Evolutionary conservation across 2,888 invertebrate genomes (phyloP), one percentile per base, ranked within the genome.

Genomic region (Pseudococcus longispinus): DNA sequence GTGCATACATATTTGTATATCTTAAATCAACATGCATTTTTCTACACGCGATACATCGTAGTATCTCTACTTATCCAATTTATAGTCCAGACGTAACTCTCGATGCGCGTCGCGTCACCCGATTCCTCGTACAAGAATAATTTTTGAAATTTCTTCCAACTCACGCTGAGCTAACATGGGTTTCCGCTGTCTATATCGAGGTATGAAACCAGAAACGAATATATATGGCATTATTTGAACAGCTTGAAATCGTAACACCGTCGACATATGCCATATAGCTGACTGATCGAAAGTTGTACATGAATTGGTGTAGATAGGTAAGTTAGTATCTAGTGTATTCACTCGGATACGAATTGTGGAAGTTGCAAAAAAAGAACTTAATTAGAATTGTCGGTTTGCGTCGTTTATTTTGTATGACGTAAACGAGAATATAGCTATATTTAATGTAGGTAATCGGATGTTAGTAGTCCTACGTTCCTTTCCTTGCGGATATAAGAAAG

Each of bases 231-330:
- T 42, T 20, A 80, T 23, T 80, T 42, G 26, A 80, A 80, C 77
- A 42, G 77, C 77, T 80, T 80, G 77, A 80, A 80, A 80, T 80
- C n/a, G 77, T 80, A 42, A 80, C 42, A 37, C n/a, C 42, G 23
- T 13, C 8, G 29, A 70, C 29, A 70, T 70, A 70, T 32, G 70
- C 18, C 29, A 29, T 29, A 70, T 29, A 70, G 60, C 23, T 60
- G 70, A 29, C 26, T 70, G 70, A 70, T 42, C 77, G 77, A 80
- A 80, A 80, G 77, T 80, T 70, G 29, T 70, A 70, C 20, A 37
- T 9, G 37, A 80, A 80, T 80, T 80, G 42, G n/a, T 80, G 37
- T 37, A 42, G 15, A 18, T 74, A 15, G 74, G 32, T 20, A 37
- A 37, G 9, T n/a, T 11, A 9, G 23, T 60, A 60, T 23, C 18